Conservation (phyloP, 2,113 vertebrate genomes). For the Phoxinus phoxinus region DNA sequence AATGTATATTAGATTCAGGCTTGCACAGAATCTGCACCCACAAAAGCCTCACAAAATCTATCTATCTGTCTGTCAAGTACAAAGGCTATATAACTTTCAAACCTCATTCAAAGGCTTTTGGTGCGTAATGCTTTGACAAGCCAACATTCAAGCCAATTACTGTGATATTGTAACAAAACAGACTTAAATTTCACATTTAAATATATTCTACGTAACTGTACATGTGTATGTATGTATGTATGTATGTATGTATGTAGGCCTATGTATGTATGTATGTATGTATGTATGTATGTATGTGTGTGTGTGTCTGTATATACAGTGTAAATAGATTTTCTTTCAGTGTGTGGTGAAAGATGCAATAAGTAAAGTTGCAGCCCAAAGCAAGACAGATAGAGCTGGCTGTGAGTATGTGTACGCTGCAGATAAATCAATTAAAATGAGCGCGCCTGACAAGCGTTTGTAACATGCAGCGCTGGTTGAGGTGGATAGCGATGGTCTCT, state of each 20-base stretch:
- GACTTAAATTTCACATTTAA: too few species aligned
- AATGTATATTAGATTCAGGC: neutral
- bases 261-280: too few species aligned
- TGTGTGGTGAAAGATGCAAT: conserved; percentile 70
- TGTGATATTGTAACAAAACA: too few species aligned
- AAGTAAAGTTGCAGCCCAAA: conserved; percentile 73
- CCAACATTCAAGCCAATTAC: neutral
- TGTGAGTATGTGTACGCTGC: conserved; percentile 68
- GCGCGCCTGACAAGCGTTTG: conserved; percentile 70
- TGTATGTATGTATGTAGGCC: too few species aligned
- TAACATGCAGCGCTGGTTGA: conserved; percentile 62
- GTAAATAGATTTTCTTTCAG: conserved; percentile 67
- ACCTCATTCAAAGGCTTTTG: neutral
- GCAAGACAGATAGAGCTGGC: conserved; percentile 71
- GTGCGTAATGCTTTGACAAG: neutral
- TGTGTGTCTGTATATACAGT: neutral
- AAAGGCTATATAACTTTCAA: too few species aligned
- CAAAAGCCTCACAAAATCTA: neutral
- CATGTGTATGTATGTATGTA: too few species aligned
- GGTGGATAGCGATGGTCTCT: conserved; percentile 62
- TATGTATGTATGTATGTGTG: too few species aligned
- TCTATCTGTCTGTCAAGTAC: neutral
- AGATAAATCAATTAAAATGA: conserved; percentile 80
- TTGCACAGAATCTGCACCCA: neutral
- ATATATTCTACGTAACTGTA: too few species aligned